Evolutionary conservation across 2,888 invertebrate genomes (phyloP).

Genomic region (Cryptus viduatorius): DNA sequence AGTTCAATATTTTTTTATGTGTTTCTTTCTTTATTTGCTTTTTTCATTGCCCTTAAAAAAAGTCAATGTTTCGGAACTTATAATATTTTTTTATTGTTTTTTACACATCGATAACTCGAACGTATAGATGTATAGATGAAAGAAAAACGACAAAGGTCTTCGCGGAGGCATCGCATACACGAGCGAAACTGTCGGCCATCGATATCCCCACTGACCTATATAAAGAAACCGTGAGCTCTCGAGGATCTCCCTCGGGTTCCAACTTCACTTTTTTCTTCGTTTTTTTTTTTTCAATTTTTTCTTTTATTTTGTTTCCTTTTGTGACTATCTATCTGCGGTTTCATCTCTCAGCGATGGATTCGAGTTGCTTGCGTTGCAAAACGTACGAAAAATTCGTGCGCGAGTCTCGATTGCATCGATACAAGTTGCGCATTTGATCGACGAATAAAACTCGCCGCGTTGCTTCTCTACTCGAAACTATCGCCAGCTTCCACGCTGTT

Average conservation of each 20-base stretch:
- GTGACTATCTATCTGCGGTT: conserved; percentile 4
- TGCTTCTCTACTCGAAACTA: conserved; percentile 71
- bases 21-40: background rate
- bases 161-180: conserved; percentile 32
- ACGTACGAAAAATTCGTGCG: background rate
- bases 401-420: background rate
- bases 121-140: too few relatives aligned
- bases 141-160: conserved; percentile 69
- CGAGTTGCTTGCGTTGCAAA: background rate
- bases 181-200: conserved; percentile 39
- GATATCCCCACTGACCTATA: conserved; percentile 78
- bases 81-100: background rate
- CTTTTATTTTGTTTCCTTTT: background rate
- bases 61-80: background rate
- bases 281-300: background rate
- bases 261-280: background rate
- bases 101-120: conserved; percentile 2
- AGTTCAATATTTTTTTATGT: background rate
- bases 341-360: background rate
- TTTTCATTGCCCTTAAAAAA: conserved; percentile 39
- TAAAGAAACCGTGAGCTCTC: conserved; percentile 51
- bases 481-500: conserved; percentile 73
- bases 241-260: conserved; percentile 11
- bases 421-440: conserved; percentile 35
- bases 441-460: conserved; percentile 24